phyloP scores from a whole-genome alignment of 2,888 invertebrate genomes.

The Machimus atricapillus region DNA sequence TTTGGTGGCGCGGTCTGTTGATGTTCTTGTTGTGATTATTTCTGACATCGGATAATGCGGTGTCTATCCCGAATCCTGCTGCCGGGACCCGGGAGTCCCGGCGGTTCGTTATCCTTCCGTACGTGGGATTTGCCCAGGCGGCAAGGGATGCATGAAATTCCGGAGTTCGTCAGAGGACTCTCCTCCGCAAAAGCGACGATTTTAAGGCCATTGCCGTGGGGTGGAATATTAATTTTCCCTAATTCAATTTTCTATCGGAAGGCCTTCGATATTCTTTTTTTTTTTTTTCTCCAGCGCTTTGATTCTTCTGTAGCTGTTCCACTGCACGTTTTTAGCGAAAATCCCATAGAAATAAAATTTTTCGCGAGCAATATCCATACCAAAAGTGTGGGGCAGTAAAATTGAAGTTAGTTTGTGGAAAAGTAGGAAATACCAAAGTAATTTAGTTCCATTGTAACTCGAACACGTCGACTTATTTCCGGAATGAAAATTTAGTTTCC shows the following conservation, averaged over 20 bases:
- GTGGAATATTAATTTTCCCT: slow-evolving; percentile 11
- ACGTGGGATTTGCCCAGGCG: slow-evolving; percentile 17
- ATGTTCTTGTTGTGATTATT: slow-evolving; percentile 33
- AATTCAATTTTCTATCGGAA: slow-evolving; percentile 18
- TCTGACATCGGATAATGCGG: slow-evolving; percentile 30
- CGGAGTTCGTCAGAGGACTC: neutral
- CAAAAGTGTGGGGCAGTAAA: neutral
- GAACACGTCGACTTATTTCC: slow-evolving; percentile 36
- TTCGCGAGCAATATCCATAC: neutral
- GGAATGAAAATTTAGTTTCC: slow-evolving; percentile 25
- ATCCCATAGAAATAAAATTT: neutral
- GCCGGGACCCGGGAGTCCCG: neutral
- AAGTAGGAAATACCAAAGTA: slow-evolving; percentile 10
- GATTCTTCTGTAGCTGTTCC: neutral
- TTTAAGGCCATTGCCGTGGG: neutral
- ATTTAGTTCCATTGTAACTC: slow-evolving; percentile 31
- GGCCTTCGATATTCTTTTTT: neutral
- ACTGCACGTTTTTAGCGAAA: neutral
- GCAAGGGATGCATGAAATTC: neutral
- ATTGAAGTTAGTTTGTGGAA: slow-evolving; percentile 13
- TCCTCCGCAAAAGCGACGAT: slow-evolving; percentile 3
- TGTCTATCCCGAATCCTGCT: slow-evolving; percentile 12
- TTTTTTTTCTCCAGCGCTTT: neutral
- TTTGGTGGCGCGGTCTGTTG: neutral
- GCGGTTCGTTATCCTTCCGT: slow-evolving; percentile 32